Conservation (phyloP, 2,888 invertebrate species). For the Oscheius sp. region DNA sequence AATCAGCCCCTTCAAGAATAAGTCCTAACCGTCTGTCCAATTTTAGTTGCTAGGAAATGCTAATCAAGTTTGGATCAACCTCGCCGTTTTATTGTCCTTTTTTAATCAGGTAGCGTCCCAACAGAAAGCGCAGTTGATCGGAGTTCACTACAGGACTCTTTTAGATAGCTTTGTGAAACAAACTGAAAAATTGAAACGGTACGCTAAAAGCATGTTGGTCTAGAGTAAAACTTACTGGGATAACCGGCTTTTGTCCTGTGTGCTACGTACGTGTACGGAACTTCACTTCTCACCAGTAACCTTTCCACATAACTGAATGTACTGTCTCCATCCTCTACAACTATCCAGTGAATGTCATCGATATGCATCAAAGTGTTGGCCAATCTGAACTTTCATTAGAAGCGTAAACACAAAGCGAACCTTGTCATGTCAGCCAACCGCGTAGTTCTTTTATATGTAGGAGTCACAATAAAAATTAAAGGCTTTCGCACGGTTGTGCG, state of each 20-base stretch:
- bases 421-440: slow-evolving; percentile 52
- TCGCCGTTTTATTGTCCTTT: too few relatives aligned
- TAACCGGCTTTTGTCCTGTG: slow-evolving; percentile 52
- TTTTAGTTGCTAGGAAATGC: too few relatives aligned
- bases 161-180: too few relatives aligned
- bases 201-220: too few relatives aligned
- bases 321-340: slow-evolving; percentile 53
- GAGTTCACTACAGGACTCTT: too few relatives aligned
- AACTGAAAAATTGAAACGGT: too few relatives aligned
- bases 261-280: slow-evolving; percentile 53
- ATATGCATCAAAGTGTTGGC: slow-evolving; percentile 55
- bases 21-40: too few relatives aligned
- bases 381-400: slow-evolving; percentile 42
- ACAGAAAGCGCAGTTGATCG: too few relatives aligned
- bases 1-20: too few relatives aligned
- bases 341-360: slow-evolving; percentile 60
- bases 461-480: slow-evolving; percentile 52
- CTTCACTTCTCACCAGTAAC: slow-evolving; percentile 45
- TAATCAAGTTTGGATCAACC: too few relatives aligned
- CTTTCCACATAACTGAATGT: slow-evolving; percentile 35
- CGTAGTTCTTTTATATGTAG: slow-evolving; percentile 49
- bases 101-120: too few relatives aligned
- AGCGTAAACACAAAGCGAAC: slow-evolving; percentile 25
- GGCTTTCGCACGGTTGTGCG: background rate
- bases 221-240: slow-evolving; percentile 43